Base-by-base conservation (phyloP, 2,797 vertebrate species). In the Serranus cabrilla region DNA sequence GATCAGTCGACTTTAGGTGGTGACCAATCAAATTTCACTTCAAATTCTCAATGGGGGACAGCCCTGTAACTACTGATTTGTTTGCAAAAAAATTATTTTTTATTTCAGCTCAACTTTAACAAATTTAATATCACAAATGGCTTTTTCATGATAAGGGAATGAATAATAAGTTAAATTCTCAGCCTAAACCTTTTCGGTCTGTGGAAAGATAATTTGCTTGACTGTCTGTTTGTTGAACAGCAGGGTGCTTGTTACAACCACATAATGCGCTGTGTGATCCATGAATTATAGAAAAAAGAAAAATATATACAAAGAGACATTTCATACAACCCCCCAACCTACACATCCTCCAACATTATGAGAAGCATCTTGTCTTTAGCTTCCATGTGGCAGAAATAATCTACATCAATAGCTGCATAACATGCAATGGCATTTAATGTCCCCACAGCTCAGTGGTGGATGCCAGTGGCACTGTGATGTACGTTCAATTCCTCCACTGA, bases 381-480 rank as follows among this genome's bases (percentile, higher is more conserved):
- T 64, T 89, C 91, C 83, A 75, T 81, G 75, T 94, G 91, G 88
- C 92, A 93, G 74, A 87, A 89, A 69, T 73, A 42, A 89, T 95
- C 91, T 74, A 67, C 73, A 84, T 89, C 85, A 90, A 69, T 60
- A 76, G 69, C 80, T 42, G 37, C 76, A 63, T 94, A 93, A 95
- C 92, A 83, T 81, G 91, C 86, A 74, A 81, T 94, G 94, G 94
- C 94, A 95, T 94, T 93, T 93, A 87, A 89, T 90, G 91, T 90
- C 92, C 93, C 91, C 84, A 79, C 88, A 90, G 92, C 93, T 90
- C 84, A 74, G 90, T 81, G 31, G 82, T 66, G 66, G 82, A 89
- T 55, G 90, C 93, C 90, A 79, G 80, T 85, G 93, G 92, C 90
- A 50, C 86, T 71, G 82, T 70, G 80, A 88, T 88, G 87, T 89